Evolutionary conservation across 2,113 vertebrate genomes (phyloP), one percentile per base, ranked within the genome.

Genomic region (Galemys pyrenaicus): DNA sequence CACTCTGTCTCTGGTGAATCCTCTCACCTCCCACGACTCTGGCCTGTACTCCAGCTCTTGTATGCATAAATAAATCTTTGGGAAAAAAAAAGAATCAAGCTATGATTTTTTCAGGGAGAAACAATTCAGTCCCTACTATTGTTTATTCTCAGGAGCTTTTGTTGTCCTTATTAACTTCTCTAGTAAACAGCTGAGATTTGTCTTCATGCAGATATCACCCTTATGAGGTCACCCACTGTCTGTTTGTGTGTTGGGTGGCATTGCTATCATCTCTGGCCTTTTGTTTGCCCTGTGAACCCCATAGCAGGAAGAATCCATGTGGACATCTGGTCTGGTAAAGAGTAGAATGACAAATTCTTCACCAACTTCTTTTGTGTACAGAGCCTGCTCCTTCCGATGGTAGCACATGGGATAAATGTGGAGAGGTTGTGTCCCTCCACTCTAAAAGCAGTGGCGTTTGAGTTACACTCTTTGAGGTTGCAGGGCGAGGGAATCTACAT

Each of bases 141-240:
- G 60, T 89, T 54, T 28, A 9, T 70, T 39, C 51, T 68, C 44
- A n/a, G 70, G 16, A 81, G 70, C 26, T 2, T 22, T 51, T 75
- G 51, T 77, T 56, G n/a, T 65, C 32, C 13, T 78, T 13, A 58
- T 79, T 95, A 67, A 84, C 35, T 95, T 85, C 49, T 64, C 64
- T 51, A 6, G 24, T 65, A 88, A 65, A 39, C 37, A 54, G n/a
- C 46, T 49, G 22, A 85, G 64, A 84, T 85, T 84, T 89, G 16
- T 32, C 64, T 62, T 17, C 8, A 65, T 46, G 13, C 15, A 28
- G 30, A 0, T 83, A 32, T 64, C 60, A 20, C 32, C 58, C 49
- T 24, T 82, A 46, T 75, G 2, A 12, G 39, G 89, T 41, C n/a
- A 41, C 5, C 39, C 11, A 16, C 7, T 10, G 3, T 77, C 60